Evolutionary conservation across 2,113 vertebrate genomes (phyloP).

Genomic region (Clarias batrachus): DNA sequence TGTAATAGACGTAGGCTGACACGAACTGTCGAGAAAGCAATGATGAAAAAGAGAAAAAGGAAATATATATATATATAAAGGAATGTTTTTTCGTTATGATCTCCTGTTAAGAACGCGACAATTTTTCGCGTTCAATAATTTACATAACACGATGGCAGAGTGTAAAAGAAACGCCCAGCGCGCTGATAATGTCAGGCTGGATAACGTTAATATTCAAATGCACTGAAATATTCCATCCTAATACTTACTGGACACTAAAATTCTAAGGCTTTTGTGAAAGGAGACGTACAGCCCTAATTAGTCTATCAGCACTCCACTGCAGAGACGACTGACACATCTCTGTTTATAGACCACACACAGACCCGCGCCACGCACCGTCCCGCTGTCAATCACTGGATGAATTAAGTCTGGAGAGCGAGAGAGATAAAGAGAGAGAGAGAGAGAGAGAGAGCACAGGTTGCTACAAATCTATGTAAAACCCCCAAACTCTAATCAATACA

Average conservation of each 20-base stretch:
- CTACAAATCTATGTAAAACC: slow-evolving; percentile 30
- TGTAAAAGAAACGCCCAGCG: neutral
- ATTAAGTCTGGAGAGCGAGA: slow-evolving; percentile 58
- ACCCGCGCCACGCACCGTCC: slow-evolving; percentile 50
- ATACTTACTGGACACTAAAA: neutral
- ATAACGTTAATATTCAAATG: neutral
- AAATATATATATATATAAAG: neutral
- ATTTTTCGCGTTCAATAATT: neutral
- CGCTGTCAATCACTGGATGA: slow-evolving; percentile 66
- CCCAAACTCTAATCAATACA: slow-evolving; percentile 50
- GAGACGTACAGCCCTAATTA: neutral
- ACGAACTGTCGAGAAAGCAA: neutral
- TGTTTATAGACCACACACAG: slow-evolving; percentile 48
- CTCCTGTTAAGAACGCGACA: neutral
- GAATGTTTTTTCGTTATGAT: neutral
- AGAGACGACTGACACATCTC: slow-evolving; percentile 63
- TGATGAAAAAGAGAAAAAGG: neutral
- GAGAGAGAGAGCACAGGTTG: slow-evolving; percentile 27
- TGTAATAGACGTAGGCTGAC: neutral
- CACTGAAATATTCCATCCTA: too few relatives aligned
- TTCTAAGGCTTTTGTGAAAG: neutral
- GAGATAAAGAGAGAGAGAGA: slow-evolving; percentile 1
- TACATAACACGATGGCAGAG: neutral
- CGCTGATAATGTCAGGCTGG: neutral
- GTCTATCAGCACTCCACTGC: slow-evolving; percentile 26